Evolutionary conservation across 2,797 vertebrate species (phyloP).

Genomic region (Netta rufina): DNA sequence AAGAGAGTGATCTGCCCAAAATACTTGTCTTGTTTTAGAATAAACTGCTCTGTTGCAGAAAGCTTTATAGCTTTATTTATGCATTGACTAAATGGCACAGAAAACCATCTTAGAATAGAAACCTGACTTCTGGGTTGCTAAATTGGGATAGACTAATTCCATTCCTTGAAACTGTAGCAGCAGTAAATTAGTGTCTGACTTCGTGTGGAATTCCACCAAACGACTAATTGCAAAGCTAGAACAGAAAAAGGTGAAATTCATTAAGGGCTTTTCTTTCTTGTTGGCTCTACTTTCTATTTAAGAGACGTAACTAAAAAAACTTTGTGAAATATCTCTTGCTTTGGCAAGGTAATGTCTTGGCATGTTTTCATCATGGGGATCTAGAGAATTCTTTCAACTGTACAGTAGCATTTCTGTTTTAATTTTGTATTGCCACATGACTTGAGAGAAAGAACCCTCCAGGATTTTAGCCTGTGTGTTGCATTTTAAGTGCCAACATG

Average conservation of each 20-base stretch:
- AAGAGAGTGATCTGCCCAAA: background rate
- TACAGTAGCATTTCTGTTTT: slow-evolving; percentile 24
- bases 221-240: slow-evolving; percentile 38
- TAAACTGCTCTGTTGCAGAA: background rate
- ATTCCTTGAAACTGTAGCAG: slow-evolving; percentile 39
- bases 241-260: slow-evolving; percentile 37
- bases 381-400: slow-evolving; percentile 27
- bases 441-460: background rate
- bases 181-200: slow-evolving; percentile 5
- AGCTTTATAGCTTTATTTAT: background rate
- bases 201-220: slow-evolving; percentile 44
- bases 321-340: slow-evolving; percentile 34
- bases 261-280: slow-evolving; percentile 52
- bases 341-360: slow-evolving; percentile 22
- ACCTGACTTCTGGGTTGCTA: background rate
- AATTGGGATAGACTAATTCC: background rate
- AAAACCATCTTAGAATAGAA: background rate
- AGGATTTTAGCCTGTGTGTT: background rate
- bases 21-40: background rate
- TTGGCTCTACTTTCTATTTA: slow-evolving; percentile 44
- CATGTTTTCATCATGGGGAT: slow-evolving; percentile 22
- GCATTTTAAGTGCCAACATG: slow-evolving; percentile 4
- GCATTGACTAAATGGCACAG: background rate
- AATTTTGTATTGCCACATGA: background rate
- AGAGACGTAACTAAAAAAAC: slow-evolving; percentile 1